phyloP scores from a whole-genome alignment of 2,888 invertebrate genomes.

The Adelognathus sp. region DNA sequence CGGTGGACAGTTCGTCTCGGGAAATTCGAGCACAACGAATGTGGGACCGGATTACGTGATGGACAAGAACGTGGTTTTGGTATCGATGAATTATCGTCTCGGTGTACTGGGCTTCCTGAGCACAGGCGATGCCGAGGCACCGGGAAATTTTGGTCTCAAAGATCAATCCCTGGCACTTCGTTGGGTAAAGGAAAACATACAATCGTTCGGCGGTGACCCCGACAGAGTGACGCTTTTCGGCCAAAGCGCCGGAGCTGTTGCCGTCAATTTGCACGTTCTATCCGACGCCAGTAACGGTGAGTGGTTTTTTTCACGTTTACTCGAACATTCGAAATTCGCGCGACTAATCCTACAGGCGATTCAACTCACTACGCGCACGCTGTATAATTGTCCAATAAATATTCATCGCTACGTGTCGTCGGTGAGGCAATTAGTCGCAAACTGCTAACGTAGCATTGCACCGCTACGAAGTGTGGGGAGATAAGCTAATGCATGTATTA shows the following conservation, averaged over 20 bases:
- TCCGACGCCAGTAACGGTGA: slow-evolving; percentile 55
- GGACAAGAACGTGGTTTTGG: slow-evolving; percentile 66
- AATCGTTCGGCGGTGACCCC: slow-evolving; percentile 62
- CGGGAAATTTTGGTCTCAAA: slow-evolving; percentile 68
- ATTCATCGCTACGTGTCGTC: not conserved
- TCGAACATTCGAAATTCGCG: not conserved
- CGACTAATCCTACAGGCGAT: not conserved
- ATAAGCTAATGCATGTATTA: not conserved
- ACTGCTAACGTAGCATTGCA: not conserved
- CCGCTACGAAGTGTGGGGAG: not conserved
- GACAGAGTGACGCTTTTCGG: slow-evolving; percentile 61
- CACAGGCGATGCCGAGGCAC: slow-evolving; percentile 62
- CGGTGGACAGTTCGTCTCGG: slow-evolving; percentile 59
- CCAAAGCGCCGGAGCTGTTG: slow-evolving; percentile 62
- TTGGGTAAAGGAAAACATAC: slow-evolving; percentile 64
- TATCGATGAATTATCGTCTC: slow-evolving; percentile 67
- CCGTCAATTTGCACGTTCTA: slow-evolving; percentile 61
- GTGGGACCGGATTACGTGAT: slow-evolving; percentile 63
- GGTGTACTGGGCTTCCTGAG: slow-evolving; percentile 66
- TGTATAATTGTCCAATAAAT: not conserved
- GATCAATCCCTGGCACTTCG: slow-evolving; percentile 63
- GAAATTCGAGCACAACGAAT: slow-evolving; percentile 39
- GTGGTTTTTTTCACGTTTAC: not conserved
- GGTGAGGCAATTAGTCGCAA: not conserved
- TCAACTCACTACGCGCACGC: not conserved